Percentiles rank a stretch among this genome's conserved stretches.
These are phyloP conservation scores for Nymphalis urticae DNA, from an alignment of 2,888 invertebrate genomes.

Conservation along the genomic window DNA sequence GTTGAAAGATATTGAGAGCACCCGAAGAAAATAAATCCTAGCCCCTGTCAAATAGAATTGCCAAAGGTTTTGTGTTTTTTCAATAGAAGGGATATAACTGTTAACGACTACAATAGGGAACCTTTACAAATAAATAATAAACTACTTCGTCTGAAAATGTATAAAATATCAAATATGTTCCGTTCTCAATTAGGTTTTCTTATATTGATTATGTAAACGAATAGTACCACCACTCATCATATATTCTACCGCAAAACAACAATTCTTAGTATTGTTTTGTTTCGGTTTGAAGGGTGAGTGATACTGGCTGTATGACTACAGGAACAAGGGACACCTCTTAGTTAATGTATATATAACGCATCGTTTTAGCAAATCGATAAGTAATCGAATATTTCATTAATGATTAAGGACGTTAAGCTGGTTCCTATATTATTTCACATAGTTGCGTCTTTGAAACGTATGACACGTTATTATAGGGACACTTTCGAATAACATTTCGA, in stretches of 20 bases:
- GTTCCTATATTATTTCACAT: no score
- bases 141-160: background rate
- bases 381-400: no score
- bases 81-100: conserved; percentile 13
- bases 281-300: no score
- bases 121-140: conserved; percentile 2
- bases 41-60: conserved; percentile 38
- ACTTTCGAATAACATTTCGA: no score
- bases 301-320: no score
- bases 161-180: background rate
- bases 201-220: background rate
- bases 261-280: no score
- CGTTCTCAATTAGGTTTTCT: background rate
- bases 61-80: conserved; percentile 29
- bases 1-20: conserved; percentile 13
- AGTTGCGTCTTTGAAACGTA: no score
- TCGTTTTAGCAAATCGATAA: no score
- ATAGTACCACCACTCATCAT: background rate
- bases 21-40: conserved; percentile 36
- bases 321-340: no score
- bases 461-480: no score
- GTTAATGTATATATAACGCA: no score
- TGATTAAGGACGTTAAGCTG: no score
- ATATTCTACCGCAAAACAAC: background rate
- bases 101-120: conserved; percentile 17